Conservation (phyloP, 35 echinoderm and acorn worm species). For the Chiridota heheva region DNA sequence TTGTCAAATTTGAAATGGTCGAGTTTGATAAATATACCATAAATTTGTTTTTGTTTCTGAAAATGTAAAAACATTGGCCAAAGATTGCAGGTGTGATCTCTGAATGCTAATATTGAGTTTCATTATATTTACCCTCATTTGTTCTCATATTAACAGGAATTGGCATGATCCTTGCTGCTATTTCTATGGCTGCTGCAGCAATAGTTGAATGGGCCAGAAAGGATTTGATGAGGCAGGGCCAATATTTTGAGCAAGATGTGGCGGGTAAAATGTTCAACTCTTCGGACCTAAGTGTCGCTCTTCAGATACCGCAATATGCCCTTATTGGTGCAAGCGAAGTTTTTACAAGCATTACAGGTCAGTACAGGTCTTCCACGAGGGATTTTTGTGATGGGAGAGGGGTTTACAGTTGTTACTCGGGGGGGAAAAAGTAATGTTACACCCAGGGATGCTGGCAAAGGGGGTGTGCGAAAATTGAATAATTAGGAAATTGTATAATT, state of each 20-base stretch:
- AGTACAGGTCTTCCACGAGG: neutral
- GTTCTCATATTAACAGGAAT: constrained; percentile 73
- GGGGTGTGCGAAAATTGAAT: no score
- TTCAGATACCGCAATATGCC: constrained; percentile 84
- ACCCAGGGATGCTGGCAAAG: no score
- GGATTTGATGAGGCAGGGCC: constrained; percentile 38
- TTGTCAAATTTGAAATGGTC: no score
- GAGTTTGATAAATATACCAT: neutral
- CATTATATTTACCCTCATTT: no score
- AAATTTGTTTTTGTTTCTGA: neutral
- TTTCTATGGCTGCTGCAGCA: constrained; percentile 68
- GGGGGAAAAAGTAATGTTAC: no score
- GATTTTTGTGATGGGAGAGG: no score
- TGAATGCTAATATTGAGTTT: no score
- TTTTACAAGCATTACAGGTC: constrained; percentile 83
- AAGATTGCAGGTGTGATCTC: no score
- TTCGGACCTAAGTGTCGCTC: constrained; percentile 65
- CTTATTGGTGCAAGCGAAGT: constrained; percentile 90
- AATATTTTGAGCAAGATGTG: constrained; percentile 38
- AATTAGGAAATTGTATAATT: no score
- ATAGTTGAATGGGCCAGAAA: constrained; percentile 64
- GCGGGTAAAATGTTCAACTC: constrained; percentile 59
- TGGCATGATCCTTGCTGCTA: constrained; percentile 73
- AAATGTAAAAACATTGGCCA: no score
- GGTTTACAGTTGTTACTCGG: no score